Base-by-base conservation (phyloP, 2,888 invertebrate genomes). In the Macaria liturata region DNA sequence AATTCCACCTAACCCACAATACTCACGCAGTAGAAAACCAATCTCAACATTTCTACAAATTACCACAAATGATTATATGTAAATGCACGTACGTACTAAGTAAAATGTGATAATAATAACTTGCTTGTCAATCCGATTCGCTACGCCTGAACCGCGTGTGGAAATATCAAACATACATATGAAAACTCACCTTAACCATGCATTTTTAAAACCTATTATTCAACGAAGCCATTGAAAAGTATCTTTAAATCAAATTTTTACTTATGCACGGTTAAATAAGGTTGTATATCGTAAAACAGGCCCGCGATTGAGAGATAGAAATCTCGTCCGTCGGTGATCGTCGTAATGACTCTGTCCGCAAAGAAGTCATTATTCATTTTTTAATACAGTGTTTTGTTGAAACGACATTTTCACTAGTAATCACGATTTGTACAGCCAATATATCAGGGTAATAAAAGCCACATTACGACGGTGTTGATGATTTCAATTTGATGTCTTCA, bases 291-390 rank as follows among this genome's bases (percentile, higher is more conserved):
- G 60, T 59, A 44, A 51, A 57, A 52, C 48, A 57, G 51, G 55
- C 46, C 8, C 66, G n/a, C 9, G 9, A 9, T 51, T 54, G 3
- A 45, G 70, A 80, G 89, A 88, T 90, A 88, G 86, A 85, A 86
- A 89, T 88, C 88, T 86, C 83, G 72, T 76, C 71, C 72, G 81
- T 76, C 80, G 76, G 77, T 83, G 86, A 86, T 86, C 87, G 78
- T 76, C 76, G 76, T 90, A 90, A 91, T 90, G 88, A 88, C 83
- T 86, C 80, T 81, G 88, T 82, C 86, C 85, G 86, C 80, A 81
- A 84, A 88, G 88, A 85, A 89, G 90, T 87, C 91, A 89, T 91
- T 89, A 90, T 85, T 91, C 91, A 91, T 90, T 90, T 91, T 91
- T 91, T 90, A 88, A 90, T 88, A 86, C 87, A 86, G 81, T 86